A percentile compares a stretch with the other conserved stretches of the same genome.
Conservation (phyloP, 2,797 vertebrate genomes). For the Syndactyla subalaris region DNA sequence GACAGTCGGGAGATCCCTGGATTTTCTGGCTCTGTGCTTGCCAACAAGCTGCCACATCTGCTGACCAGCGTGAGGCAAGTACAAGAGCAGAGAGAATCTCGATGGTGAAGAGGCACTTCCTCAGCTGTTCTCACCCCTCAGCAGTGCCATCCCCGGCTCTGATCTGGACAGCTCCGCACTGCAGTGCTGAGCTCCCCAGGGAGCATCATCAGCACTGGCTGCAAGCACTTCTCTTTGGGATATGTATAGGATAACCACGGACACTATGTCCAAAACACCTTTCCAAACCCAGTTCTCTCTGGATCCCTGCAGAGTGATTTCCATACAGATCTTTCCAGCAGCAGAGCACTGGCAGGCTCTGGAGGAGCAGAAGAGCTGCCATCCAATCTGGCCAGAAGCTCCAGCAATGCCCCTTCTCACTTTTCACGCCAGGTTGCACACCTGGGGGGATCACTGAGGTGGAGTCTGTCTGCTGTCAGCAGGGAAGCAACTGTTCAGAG, state of each 20-base stretch:
- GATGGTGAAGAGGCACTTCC: not conserved
- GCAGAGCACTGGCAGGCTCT: not conserved
- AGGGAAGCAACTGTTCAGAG: not conserved
- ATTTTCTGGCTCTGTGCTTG: not conserved
- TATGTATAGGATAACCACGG: rapidly evolving
- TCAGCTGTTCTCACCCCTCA: not conserved
- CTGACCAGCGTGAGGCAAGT: not conserved
- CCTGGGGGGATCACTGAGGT: not conserved
- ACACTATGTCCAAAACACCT: rapidly evolving
- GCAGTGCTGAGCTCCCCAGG: not conserved
- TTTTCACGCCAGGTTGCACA: rapidly evolving
- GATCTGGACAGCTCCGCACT: not conserved
- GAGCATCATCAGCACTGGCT: not conserved
- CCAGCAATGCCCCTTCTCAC: not conserved
- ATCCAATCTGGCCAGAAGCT: not conserved
- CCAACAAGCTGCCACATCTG: not conserved
- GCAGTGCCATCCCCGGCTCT: not conserved
- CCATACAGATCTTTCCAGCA: not conserved
- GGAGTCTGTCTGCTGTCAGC: not conserved
- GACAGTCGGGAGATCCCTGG: not conserved
- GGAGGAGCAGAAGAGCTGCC: not conserved
- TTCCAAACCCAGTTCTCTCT: not conserved
- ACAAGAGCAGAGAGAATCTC: not conserved
- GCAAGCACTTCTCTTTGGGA: not conserved
- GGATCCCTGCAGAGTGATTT: rapidly evolving